Evolutionary conservation across 2,888 invertebrate species (phyloP).

Genomic region (Phengaris arion): DNA sequence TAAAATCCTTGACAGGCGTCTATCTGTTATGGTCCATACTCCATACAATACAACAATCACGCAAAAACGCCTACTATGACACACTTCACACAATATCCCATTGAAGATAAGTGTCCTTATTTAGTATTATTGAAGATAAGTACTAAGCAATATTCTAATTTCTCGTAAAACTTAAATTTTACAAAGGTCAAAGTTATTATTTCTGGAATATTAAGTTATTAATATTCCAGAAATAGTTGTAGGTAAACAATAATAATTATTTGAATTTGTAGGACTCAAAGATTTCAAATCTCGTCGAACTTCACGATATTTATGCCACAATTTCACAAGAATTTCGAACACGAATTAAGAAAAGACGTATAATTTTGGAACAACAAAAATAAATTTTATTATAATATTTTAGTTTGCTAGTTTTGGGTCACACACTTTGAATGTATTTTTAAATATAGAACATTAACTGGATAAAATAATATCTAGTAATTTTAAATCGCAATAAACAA

Average conservation of each 20-base stretch:
- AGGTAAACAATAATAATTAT: neutral
- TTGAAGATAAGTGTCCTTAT: neutral
- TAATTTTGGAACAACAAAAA: neutral
- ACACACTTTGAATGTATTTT: neutral
- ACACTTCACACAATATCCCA: constrained; percentile 9
- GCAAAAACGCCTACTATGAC: neutral
- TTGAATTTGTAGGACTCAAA: neutral
- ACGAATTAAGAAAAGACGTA: neutral
- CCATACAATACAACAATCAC: constrained; percentile 11
- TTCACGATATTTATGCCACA: neutral
- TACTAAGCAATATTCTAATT: neutral
- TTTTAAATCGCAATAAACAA: no score
- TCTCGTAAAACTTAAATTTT: neutral
- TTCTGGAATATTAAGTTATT: no score
- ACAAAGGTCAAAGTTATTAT: neutral
- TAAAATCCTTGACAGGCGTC: neutral
- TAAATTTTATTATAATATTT: neutral
- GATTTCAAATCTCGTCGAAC: neutral
- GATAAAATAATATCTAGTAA: no score
- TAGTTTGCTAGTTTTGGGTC: neutral
- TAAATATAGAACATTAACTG: no score
- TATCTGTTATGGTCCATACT: neutral
- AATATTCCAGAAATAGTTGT: neutral
- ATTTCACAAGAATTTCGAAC: neutral
- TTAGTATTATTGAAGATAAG: neutral